A percentile compares a stretch with the other conserved stretches of the same genome.
These are phyloP conservation scores for Diplogasteroides magnus DNA, from an alignment of 1,140 invertebrate genomes.

Conservation along the genomic window DNA sequence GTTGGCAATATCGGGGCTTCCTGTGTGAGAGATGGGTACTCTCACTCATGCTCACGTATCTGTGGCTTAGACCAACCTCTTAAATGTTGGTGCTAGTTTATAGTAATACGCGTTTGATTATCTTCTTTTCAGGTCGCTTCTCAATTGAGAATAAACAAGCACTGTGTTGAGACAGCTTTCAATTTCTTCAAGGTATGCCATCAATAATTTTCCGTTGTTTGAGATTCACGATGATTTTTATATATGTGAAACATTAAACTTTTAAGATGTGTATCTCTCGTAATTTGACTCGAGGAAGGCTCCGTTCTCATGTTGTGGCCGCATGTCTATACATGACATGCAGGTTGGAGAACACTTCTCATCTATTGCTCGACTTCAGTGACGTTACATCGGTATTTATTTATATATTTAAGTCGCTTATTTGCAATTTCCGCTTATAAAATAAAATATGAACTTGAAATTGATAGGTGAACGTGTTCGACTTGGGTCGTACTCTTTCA, in stretches of 20 bases:
- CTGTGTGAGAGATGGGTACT: no score
- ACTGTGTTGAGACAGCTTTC: constrained; percentile 83
- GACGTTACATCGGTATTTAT: constrained; percentile 70
- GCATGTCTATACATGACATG: constrained; percentile 97
- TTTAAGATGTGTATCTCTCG: constrained; percentile 72
- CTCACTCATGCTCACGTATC: no score
- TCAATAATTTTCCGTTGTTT: background rate
- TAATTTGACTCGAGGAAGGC: constrained; percentile 81
- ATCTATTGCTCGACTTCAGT: constrained; percentile 96
- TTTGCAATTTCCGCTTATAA: background rate
- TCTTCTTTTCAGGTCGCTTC: constrained; percentile 39
- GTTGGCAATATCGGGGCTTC: constrained; percentile 30
- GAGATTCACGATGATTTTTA: background rate
- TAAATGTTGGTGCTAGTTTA: background rate
- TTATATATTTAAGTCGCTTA: background rate
- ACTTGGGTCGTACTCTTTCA: constrained; percentile 84
- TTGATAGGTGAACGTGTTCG: constrained; percentile 84
- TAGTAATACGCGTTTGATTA: background rate
- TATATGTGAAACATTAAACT: background rate
- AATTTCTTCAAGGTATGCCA: constrained; percentile 77
- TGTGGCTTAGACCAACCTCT: no score
- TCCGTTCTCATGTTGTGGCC: constrained; percentile 76
- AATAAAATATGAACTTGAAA: background rate
- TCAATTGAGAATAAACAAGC: constrained; percentile 68
- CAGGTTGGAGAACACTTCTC: constrained; percentile 82